phyloP scores from a whole-genome alignment of 2,888 invertebrate species.

The Laothoe populi region DNA sequence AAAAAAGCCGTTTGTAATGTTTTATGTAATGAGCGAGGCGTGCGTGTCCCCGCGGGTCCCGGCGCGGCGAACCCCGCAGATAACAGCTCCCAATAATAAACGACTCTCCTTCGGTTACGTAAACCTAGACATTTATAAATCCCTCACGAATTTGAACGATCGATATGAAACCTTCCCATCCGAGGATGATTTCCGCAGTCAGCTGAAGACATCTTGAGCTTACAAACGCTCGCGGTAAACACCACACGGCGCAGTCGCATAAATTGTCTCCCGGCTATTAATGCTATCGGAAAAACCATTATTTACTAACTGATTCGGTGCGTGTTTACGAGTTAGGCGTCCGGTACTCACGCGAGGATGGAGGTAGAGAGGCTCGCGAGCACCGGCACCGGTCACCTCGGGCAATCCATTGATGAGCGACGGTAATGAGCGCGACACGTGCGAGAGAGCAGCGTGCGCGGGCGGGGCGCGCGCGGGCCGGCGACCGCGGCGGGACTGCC shows the following conservation, averaged over 20 bases:
- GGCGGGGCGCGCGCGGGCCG: constrained; percentile 64
- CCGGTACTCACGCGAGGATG: constrained; percentile 50
- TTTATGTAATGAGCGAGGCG: constrained; percentile 58
- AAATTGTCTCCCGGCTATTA: constrained; percentile 55
- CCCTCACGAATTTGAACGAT: constrained; percentile 56
- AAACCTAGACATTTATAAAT: constrained; percentile 71
- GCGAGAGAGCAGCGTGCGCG: constrained; percentile 45
- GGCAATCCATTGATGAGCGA: constrained; percentile 73
- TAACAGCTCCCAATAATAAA: constrained; percentile 63
- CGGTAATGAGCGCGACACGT: constrained; percentile 53
- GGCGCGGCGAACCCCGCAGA: constrained; percentile 46
- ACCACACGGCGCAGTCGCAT: constrained; percentile 70
- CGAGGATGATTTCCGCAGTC: constrained; percentile 56
- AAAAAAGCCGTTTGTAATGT: constrained; percentile 41
- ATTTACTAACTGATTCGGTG: constrained; percentile 59
- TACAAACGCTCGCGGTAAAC: constrained; percentile 60
- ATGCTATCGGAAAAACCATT: constrained; percentile 62
- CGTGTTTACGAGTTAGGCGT: constrained; percentile 47
- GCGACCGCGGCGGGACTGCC: constrained; percentile 69
- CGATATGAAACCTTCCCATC: constrained; percentile 63
- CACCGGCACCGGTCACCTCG: constrained; percentile 69
- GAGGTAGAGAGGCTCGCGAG: constrained; percentile 38
- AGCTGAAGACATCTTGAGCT: constrained; percentile 51
- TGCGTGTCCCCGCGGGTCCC: constrained; percentile 40
- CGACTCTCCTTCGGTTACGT: constrained; percentile 71